A percentile compares a stretch with the other conserved stretches of the same genome.
These are phyloP conservation scores for Entomobrya proxima DNA, from an alignment of 2,888 invertebrate species.

Conservation along the genomic window DNA sequence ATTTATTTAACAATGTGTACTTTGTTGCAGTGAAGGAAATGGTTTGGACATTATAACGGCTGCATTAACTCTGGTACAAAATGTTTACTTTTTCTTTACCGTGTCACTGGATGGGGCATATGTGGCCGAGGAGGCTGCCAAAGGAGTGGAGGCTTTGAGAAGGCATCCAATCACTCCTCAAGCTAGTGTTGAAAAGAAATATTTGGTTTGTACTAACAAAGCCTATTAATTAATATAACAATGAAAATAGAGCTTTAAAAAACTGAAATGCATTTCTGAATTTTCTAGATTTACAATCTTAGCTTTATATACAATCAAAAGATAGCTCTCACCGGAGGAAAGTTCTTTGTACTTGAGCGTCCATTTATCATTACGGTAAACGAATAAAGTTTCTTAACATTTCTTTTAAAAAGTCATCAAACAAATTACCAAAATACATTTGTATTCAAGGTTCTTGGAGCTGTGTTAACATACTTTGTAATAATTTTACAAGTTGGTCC, in stretches of 20 bases:
- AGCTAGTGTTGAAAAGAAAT: slow-evolving; percentile 67
- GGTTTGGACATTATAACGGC: slow-evolving; percentile 65
- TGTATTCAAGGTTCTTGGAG: slow-evolving; percentile 70
- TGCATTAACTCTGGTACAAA: slow-evolving; percentile 69
- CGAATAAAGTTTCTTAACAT: not conserved
- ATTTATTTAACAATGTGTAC: not conserved
- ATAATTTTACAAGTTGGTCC: slow-evolving; percentile 72
- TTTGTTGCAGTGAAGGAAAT: too few species aligned
- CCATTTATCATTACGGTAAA: slow-evolving; percentile 74
- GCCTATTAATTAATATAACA: not conserved
- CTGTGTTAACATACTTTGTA: slow-evolving; percentile 74
- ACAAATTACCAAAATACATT: not conserved
- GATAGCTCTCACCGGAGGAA: slow-evolving; percentile 73
- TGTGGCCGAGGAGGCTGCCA: slow-evolving; percentile 71
- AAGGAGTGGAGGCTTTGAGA: slow-evolving; percentile 71
- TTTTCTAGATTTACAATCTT: slow-evolving; percentile 70
- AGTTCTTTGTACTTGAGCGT: slow-evolving; percentile 72
- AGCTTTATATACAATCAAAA: slow-evolving; percentile 68
- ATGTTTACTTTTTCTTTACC: slow-evolving; percentile 73
- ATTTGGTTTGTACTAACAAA: slow-evolving; percentile 63
- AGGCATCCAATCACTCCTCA: slow-evolving; percentile 54
- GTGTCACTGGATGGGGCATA: slow-evolving; percentile 72
- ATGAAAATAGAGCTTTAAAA: not conserved
- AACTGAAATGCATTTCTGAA: not conserved
- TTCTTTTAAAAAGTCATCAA: not conserved